phyloP scores from a whole-genome alignment of 2,797 vertebrate species.

The Hydrophis major region DNA sequence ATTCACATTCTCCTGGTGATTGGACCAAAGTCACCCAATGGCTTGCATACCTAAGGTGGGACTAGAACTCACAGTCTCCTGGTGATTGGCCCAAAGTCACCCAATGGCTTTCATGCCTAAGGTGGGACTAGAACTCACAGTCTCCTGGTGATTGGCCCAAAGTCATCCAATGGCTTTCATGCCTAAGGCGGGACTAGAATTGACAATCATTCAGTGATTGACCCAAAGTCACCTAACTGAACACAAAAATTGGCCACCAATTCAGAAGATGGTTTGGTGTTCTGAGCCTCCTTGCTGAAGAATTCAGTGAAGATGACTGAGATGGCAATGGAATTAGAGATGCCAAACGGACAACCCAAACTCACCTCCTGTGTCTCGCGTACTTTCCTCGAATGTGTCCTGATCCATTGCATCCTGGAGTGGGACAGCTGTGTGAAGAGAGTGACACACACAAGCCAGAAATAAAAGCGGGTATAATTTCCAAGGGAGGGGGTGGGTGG shows the following conservation, averaged over 20 bases:
- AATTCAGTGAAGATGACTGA: neutral
- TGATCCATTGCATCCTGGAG: slow-evolving; percentile 92
- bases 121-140: too few species aligned
- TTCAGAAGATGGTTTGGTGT: neutral
- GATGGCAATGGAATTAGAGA: neutral
- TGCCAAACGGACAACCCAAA: neutral
- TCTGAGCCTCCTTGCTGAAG: neutral
- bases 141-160: too few species aligned
- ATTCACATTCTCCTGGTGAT: neutral
- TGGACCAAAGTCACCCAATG: neutral
- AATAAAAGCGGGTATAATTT: slow-evolving; percentile 27
- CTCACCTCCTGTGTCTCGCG: slow-evolving; percentile 95
- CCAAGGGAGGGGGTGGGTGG: neutral
- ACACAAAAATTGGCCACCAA: neutral
- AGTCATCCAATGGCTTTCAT: too few species aligned
- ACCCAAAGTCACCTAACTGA: too few species aligned
- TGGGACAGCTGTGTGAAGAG: slow-evolving; percentile 86
- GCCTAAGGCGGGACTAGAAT: neutral
- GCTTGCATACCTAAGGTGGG: neutral
- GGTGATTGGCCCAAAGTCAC: neutral
- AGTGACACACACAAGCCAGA: slow-evolving; percentile 48
- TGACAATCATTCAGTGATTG: too few species aligned
- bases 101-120: too few species aligned
- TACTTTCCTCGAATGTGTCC: slow-evolving; percentile 97
- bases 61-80: neutral